phyloP scores from a whole-genome alignment of 2,888 invertebrate genomes.

The Cartodere bifasciata region DNA sequence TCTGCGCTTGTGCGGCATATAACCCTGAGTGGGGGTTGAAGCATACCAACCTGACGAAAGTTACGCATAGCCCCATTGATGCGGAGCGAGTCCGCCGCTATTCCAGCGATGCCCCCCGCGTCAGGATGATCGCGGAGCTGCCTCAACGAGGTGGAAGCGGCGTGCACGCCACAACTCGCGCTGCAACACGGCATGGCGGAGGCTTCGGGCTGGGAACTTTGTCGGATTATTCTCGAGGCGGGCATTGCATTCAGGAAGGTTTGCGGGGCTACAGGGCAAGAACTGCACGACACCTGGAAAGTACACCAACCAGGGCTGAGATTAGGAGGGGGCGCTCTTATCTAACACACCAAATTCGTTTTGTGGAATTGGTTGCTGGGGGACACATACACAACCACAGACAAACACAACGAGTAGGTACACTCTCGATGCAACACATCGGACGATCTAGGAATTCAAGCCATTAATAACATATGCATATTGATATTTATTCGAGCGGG shows the following conservation, averaged over 20 bases:
- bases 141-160: conserved; percentile 72
- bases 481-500: no score
- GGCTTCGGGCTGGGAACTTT: conserved; percentile 77
- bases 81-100: conserved; percentile 88
- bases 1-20: no score
- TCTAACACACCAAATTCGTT: conserved; percentile 23
- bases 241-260: conserved; percentile 57
- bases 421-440: not conserved
- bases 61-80: conserved; percentile 95
- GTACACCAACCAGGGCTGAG: conserved; percentile 20
- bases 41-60: conserved; percentile 94
- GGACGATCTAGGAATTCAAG: no score
- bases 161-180: conserved; percentile 51
- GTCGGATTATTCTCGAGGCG: conserved; percentile 69
- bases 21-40: no score
- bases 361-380: conserved; percentile 24
- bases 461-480: no score
- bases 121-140: conserved; percentile 58
- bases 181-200: conserved; percentile 46
- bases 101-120: conserved; percentile 83
- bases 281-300: conserved; percentile 40
- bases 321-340: conserved; percentile 2
- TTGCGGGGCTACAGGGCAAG: conserved; percentile 55
- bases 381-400: conserved; percentile 10
- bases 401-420: not conserved